These are phyloP conservation scores for Andrena marginata DNA, from an alignment of 2,888 invertebrate genomes.

Conservation along the genomic window DNA sequence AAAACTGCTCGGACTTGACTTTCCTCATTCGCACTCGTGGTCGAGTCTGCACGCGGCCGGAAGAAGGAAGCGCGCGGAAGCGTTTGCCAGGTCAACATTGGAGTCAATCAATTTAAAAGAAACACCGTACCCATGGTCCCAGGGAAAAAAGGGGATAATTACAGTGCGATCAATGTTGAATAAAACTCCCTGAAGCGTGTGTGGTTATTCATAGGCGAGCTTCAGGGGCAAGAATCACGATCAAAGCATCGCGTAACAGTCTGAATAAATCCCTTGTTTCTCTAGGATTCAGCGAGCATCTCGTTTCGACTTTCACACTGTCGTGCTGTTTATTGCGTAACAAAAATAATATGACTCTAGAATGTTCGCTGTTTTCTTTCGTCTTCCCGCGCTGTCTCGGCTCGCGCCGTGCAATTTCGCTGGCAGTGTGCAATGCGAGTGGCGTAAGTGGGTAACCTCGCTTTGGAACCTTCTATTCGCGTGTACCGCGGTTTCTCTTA, in stretches of 20 bases:
- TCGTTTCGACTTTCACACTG: background rate
- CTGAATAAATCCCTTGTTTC: background rate
- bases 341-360: background rate
- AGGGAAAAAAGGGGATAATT: background rate
- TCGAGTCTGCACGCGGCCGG: too few species aligned
- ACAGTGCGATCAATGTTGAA: background rate
- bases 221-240: background rate
- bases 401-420: background rate
- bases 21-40: too few species aligned
- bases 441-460: background rate
- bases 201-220: too few species aligned
- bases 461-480: background rate
- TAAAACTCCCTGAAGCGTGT: background rate
- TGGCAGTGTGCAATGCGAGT: background rate
- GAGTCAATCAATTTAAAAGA: background rate
- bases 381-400: background rate
- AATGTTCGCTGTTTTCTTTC: background rate
- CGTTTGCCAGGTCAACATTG: too few species aligned
- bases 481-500: conserved; percentile 44
- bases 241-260: background rate
- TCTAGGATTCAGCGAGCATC: background rate
- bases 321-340: background rate
- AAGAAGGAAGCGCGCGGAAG: too few species aligned
- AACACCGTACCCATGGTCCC: background rate
- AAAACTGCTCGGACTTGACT: too few species aligned